phyloP scores from a whole-genome alignment of 1,140 invertebrate species.

The Procambarus virginalis region DNA sequence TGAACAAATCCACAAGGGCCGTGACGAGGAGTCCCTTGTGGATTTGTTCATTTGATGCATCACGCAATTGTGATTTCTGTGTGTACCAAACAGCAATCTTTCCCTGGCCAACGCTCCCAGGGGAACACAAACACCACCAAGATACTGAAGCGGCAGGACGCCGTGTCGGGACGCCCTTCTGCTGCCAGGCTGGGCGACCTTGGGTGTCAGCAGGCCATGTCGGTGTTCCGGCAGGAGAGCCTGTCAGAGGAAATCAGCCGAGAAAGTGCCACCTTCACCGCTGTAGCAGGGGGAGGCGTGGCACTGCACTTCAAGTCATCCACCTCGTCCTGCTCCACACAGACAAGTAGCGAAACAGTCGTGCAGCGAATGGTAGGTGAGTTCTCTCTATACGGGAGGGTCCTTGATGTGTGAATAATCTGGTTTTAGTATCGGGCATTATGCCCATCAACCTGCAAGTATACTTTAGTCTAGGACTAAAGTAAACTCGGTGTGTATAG shows the following conservation, averaged over 20 bases:
- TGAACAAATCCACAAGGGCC: no score
- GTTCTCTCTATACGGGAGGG: background rate
- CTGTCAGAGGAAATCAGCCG: constrained; percentile 39
- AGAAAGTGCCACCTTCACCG: constrained; percentile 44
- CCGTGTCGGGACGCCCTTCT: background rate
- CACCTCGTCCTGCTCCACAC: constrained; percentile 37
- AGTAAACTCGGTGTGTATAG: no score
- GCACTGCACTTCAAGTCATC: constrained; percentile 39
- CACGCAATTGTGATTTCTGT: no score
- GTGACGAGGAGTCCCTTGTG: no score
- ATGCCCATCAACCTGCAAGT: no score
- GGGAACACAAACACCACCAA: background rate
- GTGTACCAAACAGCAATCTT: no score
- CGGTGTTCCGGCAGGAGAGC: constrained; percentile 52
- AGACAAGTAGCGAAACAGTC: constrained; percentile 47
- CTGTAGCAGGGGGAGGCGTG: constrained; percentile 41
- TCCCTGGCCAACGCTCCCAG: no score
- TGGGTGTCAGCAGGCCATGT: constrained; percentile 34
- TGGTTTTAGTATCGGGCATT: no score
- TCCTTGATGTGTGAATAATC: no score
- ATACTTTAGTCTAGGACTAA: no score
- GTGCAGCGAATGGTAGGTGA: constrained; percentile 61
- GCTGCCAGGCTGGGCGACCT: constrained; percentile 45
- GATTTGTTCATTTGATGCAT: no score
- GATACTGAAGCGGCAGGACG: constrained; percentile 26